Base-by-base conservation (phyloP, 1,140 invertebrate species). In the Venustaconcha ellipsiformis region DNA sequence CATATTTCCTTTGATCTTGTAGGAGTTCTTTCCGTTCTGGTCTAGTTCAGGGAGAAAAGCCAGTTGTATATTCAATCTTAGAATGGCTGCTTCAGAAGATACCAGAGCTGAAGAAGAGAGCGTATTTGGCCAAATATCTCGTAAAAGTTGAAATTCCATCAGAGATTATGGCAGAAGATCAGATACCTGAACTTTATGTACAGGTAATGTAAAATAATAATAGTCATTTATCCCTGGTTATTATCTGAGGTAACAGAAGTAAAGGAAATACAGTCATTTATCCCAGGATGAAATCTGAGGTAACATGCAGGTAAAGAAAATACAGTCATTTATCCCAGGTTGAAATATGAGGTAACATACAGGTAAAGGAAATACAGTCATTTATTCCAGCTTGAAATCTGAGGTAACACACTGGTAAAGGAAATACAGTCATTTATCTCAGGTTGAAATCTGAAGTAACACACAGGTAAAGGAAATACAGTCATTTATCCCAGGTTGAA, bases 141-240 rank as follows among this genome's bases (percentile, higher is more conserved):
- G 92, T 95, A 4, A 94, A 94, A 89, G 91, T 96, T 12, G 95
- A 96, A 72, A 92, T 97, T 70, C 95, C 95, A n/a, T 89, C 92
- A 5, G 95, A 96, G 78, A 94, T 96, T 70, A 91, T 94, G 73
- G 92, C 92, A n/a, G 96, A 96, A 83, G 92, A 93, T 57, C 94
- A 94, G 74, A 93, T 96, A 64, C 92, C 92, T 76, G 92, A 93
- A 72, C 87, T 96, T 13, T 93, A 94, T 83, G 92, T 93, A 80
- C 92, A 93, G 90, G 92, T 93, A 86, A 71, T 66, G 18, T 59
- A 26, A 20, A 4, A 17, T 66, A 18, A 1, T 57, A 17, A 14
- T 23, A n/a, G 18, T 23, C 59, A 18, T n/a, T 15, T 14, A 63
- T 63, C 20, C 13, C 14, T 15, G 30, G 14, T 63, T 14, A 63